These are phyloP conservation scores for Drosophila fungiperda DNA, from an alignment of 2,888 invertebrate genomes.

Conservation along the genomic window DNA sequence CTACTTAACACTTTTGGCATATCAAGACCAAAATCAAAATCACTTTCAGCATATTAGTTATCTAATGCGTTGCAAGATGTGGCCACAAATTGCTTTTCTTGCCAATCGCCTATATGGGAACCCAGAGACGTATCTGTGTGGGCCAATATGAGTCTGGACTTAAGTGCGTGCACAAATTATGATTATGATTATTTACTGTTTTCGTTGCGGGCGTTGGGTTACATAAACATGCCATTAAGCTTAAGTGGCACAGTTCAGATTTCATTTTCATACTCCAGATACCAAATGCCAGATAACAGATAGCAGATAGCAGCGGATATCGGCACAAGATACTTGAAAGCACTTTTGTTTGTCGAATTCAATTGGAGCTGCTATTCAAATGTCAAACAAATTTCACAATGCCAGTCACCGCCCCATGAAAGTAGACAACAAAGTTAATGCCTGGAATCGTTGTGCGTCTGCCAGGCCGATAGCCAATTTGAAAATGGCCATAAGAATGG, in stretches of 20 bases:
- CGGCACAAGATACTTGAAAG: constrained; percentile 26
- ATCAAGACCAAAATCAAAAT: constrained; percentile 32
- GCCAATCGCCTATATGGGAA: not conserved
- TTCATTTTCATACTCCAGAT: constrained; percentile 24
- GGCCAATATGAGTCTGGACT: constrained; percentile 2
- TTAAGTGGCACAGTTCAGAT: constrained; percentile 66
- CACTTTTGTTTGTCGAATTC: constrained; percentile 51
- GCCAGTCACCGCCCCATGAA: constrained; percentile 43
- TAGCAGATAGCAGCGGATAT: constrained; percentile 6
- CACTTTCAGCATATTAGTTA: constrained; percentile 51
- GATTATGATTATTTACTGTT: constrained; percentile 72
- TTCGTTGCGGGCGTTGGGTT: constrained; percentile 48
- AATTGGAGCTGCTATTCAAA: constrained; percentile 66
- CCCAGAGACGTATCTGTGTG: not conserved
- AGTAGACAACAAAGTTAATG: constrained; percentile 65
- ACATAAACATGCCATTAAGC: constrained; percentile 76
- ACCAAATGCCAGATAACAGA: constrained; percentile 2
- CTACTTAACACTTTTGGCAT: constrained; percentile 49
- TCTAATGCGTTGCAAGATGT: constrained; percentile 12
- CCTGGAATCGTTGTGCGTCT: constrained; percentile 54
- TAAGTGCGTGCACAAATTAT: constrained; percentile 47
- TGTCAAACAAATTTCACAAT: constrained; percentile 72
- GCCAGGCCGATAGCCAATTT: constrained; percentile 59
- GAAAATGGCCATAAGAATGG: constrained; percentile 71
- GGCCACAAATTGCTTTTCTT: constrained; percentile 59